A percentile compares a stretch with the other conserved stretches of the same genome.
Evolutionary conservation across 2,113 vertebrate genomes (phyloP).

Genomic region (Etheostoma spectabile): DNA sequence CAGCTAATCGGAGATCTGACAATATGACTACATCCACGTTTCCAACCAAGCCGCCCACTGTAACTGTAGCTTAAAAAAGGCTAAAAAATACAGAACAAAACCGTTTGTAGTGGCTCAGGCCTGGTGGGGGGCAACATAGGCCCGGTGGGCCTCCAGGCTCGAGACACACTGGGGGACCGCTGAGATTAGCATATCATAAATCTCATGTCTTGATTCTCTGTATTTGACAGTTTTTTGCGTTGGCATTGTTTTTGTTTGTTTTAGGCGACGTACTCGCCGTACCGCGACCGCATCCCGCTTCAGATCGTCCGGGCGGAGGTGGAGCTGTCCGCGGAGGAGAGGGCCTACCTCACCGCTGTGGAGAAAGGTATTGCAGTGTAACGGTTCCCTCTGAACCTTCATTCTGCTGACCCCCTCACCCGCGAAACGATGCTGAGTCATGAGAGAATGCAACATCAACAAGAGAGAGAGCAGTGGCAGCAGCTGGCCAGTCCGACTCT

Average conservation of each 20-base stretch:
- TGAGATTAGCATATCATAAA: no score
- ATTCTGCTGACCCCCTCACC: conserved; percentile 1
- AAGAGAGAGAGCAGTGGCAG: neutral
- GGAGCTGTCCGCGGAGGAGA: conserved; percentile 93
- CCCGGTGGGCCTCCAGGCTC: no score
- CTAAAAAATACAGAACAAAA: no score
- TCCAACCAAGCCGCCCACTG: no score
- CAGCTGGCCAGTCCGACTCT: conserved; percentile 22
- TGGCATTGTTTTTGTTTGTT: neutral
- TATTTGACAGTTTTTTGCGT: neutral
- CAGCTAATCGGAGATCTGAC: no score
- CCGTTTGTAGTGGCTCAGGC: no score
- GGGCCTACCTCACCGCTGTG: conserved; percentile 95
- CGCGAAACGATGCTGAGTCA: conserved; percentile 4
- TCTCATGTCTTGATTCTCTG: neutral
- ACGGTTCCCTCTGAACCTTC: neutral
- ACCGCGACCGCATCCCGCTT: conserved; percentile 95
- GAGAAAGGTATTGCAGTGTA: conserved; percentile 86
- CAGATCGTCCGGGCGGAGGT: conserved; percentile 97
- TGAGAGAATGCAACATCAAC: no score
- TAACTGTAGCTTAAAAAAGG: no score
- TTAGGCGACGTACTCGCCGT: conserved; percentile 93
- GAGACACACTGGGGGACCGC: no score
- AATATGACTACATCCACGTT: no score
- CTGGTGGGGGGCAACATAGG: no score